Evolutionary conservation across 1,140 invertebrate species (phyloP).

Genomic region (Agrypnia vestita): DNA sequence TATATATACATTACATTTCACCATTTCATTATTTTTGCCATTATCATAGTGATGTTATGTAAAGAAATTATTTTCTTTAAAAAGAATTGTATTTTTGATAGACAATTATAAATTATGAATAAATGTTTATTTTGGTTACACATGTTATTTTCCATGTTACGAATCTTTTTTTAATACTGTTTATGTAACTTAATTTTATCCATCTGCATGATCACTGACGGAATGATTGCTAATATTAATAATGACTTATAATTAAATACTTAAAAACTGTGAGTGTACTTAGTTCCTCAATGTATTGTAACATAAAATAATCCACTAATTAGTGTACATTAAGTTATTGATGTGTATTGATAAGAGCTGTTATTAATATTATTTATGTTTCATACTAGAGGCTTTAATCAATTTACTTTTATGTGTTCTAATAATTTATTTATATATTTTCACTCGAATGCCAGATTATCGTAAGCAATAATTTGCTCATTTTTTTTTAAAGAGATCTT

Average conservation of each 20-base stretch:
- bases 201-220: not conserved
- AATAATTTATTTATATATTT: no score
- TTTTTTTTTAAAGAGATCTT: no score
- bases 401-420: no score
- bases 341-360: no score
- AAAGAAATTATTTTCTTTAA: constrained; percentile 23
- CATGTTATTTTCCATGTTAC: not conserved
- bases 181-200: not conserved
- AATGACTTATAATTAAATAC: constrained; percentile 8
- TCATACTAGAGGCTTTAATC: no score
- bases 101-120: constrained; percentile 15
- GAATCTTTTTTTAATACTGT: not conserved
- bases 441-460: no score
- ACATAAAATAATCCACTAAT: not conserved
- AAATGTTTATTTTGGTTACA: constrained; percentile 16
- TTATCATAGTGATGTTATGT: not conserved
- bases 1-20: not conserved
- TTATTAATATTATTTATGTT: no score
- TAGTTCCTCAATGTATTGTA: constrained; percentile 1
- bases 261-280: not conserved
- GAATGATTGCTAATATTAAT: constrained; percentile 5
- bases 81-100: constrained; percentile 30
- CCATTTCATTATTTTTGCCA: not conserved
- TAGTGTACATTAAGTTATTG: not conserved
- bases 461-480: no score